A percentile compares a stretch with the other conserved stretches of the same genome.
These are phyloP conservation scores for Coelopa frigida DNA, from an alignment of 1,140 invertebrate genomes.

Conservation along the genomic window DNA sequence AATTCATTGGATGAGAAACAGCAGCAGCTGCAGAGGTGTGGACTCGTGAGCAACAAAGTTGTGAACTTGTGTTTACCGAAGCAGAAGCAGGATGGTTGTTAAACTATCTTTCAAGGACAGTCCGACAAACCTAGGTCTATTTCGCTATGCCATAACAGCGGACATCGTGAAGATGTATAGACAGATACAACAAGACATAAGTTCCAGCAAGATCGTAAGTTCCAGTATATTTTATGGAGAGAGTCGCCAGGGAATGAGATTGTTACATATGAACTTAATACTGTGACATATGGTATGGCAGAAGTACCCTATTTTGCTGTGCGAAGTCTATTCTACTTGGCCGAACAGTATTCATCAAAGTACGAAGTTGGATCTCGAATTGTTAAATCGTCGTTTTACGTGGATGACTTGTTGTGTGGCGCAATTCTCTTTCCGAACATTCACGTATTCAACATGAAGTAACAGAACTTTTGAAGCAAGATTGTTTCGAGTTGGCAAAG, in stretches of 20 bases:
- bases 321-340: slow-evolving; percentile 3
- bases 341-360: not conserved
- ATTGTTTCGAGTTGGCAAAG: slow-evolving; percentile 4
- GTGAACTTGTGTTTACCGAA: too few species aligned
- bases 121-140: too few species aligned
- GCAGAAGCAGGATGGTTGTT: too few species aligned
- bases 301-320: slow-evolving; percentile 10
- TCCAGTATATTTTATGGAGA: slow-evolving; percentile 46
- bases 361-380: not conserved
- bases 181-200: slow-evolving; percentile 39
- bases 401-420: slow-evolving; percentile 8
- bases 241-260: slow-evolving; percentile 15
- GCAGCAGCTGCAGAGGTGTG: too few species aligned
- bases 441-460: slow-evolving; percentile 8
- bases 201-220: slow-evolving; percentile 28
- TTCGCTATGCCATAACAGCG: slow-evolving; percentile 28
- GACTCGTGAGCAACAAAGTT: too few species aligned
- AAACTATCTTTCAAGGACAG: too few species aligned
- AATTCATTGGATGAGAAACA: too few species aligned
- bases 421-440: not conserved
- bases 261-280: slow-evolving; percentile 17
- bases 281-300: slow-evolving; percentile 9
- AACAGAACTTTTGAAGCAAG: slow-evolving; percentile 5
- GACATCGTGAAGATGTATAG: slow-evolving; percentile 46
- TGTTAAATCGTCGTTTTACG: slow-evolving; percentile 5